These are phyloP conservation scores for Conger conger DNA, from an alignment of 2,113 vertebrate genomes.

Conservation along the genomic window DNA sequence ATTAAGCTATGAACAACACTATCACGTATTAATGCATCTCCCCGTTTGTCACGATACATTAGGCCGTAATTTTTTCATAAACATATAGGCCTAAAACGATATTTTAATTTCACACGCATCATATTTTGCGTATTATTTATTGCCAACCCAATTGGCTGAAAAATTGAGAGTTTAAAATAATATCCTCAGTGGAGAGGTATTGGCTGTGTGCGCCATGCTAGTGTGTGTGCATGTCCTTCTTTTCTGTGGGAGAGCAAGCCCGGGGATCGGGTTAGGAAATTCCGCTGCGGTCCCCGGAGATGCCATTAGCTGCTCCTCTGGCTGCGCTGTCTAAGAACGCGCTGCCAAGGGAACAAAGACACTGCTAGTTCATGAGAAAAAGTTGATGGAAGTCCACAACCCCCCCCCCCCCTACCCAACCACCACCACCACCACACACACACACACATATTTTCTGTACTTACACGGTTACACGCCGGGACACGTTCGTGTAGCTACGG, in stretches of 20 bases:
- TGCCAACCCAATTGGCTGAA: background rate
- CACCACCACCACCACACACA: background rate
- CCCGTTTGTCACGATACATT: background rate
- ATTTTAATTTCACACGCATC: too few species aligned
- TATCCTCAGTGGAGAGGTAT: background rate
- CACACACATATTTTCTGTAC: too few species aligned
- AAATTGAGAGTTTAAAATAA: background rate
- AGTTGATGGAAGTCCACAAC: conserved; percentile 16
- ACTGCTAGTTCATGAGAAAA: conserved; percentile 18
- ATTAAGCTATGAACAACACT: background rate
- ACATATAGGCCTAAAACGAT: background rate
- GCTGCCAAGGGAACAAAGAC: conserved; percentile 28
- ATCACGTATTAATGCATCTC: background rate
- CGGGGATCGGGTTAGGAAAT: conserved; percentile 18
- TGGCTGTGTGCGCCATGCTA: background rate
- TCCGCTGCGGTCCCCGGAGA: conserved; percentile 32
- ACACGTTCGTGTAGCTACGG: background rate
- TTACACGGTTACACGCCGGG: background rate
- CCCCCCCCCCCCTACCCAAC: background rate
- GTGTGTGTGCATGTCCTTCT: background rate
- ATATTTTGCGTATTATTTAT: background rate
- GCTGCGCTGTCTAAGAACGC: conserved; percentile 24
- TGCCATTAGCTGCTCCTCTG: conserved; percentile 26
- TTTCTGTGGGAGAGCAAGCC: conserved; percentile 4
- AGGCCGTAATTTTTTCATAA: background rate